phyloP scores from a whole-genome alignment of 2,888 invertebrate genomes.

The Leucophenga montana region DNA sequence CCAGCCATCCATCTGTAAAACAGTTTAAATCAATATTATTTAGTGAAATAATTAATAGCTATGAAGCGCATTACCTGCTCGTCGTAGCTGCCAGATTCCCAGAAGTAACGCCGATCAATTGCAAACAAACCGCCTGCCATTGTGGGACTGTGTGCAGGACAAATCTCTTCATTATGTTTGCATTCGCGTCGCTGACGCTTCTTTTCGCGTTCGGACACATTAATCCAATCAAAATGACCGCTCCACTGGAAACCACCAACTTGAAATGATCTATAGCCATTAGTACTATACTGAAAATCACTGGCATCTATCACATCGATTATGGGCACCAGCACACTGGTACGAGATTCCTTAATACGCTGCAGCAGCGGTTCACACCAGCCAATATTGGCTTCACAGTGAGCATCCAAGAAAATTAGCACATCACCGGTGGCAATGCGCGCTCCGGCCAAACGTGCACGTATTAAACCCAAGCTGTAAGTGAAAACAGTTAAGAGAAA shows the following conservation, averaged over 20 bases:
- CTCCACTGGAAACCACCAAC: conserved; percentile 78
- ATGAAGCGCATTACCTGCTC: conserved; percentile 75
- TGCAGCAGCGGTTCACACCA: conserved; percentile 93
- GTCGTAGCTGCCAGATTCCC: conserved; percentile 96
- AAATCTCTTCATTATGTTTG: conserved; percentile 64
- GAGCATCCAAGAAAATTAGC: conserved; percentile 91
- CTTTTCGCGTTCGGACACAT: conserved; percentile 70
- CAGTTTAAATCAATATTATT: background rate
- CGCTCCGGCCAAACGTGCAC: conserved; percentile 92
- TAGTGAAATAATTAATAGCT: background rate
- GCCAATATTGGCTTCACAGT: conserved; percentile 86
- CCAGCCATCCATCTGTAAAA: conserved; percentile 90
- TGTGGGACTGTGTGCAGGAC: conserved; percentile 83
- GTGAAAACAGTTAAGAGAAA: conserved; percentile 27
- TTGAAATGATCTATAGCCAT: conserved; percentile 73
- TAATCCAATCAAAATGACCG: conserved; percentile 95
- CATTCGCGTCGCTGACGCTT: conserved; percentile 68
- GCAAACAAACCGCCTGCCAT: conserved; percentile 99
- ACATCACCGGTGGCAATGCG: conserved; percentile 85
- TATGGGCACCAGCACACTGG: conserved; percentile 91
- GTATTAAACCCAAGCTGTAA: conserved; percentile 86
- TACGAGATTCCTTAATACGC: conserved; percentile 85
- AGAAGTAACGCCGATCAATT: conserved; percentile 92
- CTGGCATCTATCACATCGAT: conserved; percentile 92
- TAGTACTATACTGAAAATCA: conserved; percentile 73